Conservation (phyloP, 35 echinoderm and acorn worm species). For the Ophioderma brevispina region DNA sequence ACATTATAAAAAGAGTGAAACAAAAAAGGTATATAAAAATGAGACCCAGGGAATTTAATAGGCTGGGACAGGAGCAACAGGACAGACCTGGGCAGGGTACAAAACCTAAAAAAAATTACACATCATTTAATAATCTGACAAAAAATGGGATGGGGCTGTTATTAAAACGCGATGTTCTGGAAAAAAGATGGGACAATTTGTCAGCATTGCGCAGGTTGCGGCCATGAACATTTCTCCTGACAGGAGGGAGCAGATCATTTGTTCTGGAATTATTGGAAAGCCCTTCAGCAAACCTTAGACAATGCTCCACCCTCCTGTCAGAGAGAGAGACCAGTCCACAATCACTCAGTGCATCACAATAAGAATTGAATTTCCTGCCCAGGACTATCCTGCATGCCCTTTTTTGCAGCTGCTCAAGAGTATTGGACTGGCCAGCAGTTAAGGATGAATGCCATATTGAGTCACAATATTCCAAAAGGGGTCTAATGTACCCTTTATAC, state of each 20-base stretch:
- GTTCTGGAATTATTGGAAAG: constrained; percentile 10
- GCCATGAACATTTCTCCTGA: background rate
- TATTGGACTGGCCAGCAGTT: constrained; percentile 2
- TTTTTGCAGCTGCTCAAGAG: background rate
- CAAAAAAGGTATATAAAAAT: no score
- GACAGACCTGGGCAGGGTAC: background rate
- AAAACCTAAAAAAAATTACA: background rate
- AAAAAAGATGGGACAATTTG: background rate
- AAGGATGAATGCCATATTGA: background rate
- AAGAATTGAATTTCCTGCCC: background rate
- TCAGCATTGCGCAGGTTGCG: background rate
- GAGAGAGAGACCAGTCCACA: background rate
- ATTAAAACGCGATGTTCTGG: no score
- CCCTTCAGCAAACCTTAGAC: background rate
- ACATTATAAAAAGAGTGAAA: no score
- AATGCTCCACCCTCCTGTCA: background rate
- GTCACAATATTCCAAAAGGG: constrained; percentile 17
- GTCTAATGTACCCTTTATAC: background rate
- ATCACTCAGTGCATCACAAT: background rate
- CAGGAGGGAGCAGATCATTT: background rate
- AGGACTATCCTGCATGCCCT: background rate
- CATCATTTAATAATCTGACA: background rate
- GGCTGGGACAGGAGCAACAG: no score
- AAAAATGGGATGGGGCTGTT: background rate
- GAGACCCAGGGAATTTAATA: no score